Base-by-base conservation (phyloP, 1,140 invertebrate genomes). In the Musca domestica region DNA sequence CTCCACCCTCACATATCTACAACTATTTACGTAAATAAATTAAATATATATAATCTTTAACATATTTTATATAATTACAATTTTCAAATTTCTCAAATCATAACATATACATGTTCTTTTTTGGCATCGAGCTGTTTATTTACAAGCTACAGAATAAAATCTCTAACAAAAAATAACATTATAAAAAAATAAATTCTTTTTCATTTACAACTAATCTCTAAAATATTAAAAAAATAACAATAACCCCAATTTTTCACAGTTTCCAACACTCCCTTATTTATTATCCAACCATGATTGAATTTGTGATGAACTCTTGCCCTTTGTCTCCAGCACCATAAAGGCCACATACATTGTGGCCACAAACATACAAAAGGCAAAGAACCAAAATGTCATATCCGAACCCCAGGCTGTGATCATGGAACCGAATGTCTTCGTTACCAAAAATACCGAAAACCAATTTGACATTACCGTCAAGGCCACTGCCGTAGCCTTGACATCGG, bases 251-350 rank as follows among this genome's bases (percentile, higher is more conserved):
- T n/a, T n/a, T n/a, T n/a, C n/a, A n/a, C n/a, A 51, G 5, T 77
- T 81, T 6, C 84, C 85, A 19, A 82, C 4, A 5, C 4, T 12
- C 34, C 34, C 10, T 12, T 41, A 41, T 12, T 41, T 41, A 12
- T 41, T 41, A 12, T 41, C 72, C 82, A 87, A 34, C 73, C 88
- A 86, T 12, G 84, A 82, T 76, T 93, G 91, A 74, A 98, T 95
- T 80, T 96, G 90, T 54, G 93, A 88, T 17, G 92, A 83, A 23
- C 86, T 90, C 81, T 93, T 95, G 2, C 95, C 95, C 80, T 95
- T 96, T 0, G 95, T 98, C 85, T 98, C 96, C 0, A 93, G 93
- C 9, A 98, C 86, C 25, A 91, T 80, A 34, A 92, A 84, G 46
- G 87, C 88, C 10, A 92, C 88, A 76, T 94, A 93, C n/a, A 91